Evolutionary conservation across 2,888 invertebrate genomes (phyloP).

Genomic region (Lithosia quadra): DNA sequence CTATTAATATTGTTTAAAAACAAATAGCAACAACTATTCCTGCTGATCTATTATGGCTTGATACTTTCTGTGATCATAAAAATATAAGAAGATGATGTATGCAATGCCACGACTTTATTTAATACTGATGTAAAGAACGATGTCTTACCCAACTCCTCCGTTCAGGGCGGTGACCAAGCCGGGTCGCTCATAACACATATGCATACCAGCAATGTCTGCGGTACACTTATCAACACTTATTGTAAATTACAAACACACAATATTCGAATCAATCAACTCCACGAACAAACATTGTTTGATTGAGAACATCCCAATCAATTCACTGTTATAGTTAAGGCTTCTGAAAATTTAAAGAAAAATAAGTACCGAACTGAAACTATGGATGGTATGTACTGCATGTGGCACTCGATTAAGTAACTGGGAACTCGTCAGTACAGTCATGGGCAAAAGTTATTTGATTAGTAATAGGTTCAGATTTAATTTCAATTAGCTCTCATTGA

Average conservation of each 20-base stretch:
- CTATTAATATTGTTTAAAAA: neutral
- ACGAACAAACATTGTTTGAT: conserved; percentile 78
- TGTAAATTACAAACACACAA: conserved; percentile 41
- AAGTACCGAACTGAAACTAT: conserved; percentile 45
- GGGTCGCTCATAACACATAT: conserved; percentile 85
- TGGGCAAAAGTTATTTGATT: conserved; percentile 4
- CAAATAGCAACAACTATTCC: neutral
- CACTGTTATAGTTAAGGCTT: conserved; percentile 44
- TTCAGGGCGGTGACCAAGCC: conserved; percentile 81
- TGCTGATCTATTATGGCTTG: too few species aligned
- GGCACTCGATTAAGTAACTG: conserved; percentile 56
- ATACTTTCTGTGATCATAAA: neutral
- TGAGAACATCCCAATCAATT: conserved; percentile 58
- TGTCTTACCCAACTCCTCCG: conserved; percentile 80
- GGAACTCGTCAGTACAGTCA: conserved; percentile 27
- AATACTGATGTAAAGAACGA: conserved; percentile 16
- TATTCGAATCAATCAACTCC: conserved; percentile 74
- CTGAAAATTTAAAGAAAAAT: conserved; percentile 63
- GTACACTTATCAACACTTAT: conserved; percentile 65
- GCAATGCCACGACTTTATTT: neutral
- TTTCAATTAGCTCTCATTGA: neutral
- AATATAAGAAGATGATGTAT: neutral
- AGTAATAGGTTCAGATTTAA: neutral
- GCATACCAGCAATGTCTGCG: conserved; percentile 78
- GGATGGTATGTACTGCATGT: conserved; percentile 57